Percentiles rank a stretch among this genome's conserved stretches.
phyloP scores from a whole-genome alignment of 2,113 vertebrate genomes.

The Pygoscelis adeliae region DNA sequence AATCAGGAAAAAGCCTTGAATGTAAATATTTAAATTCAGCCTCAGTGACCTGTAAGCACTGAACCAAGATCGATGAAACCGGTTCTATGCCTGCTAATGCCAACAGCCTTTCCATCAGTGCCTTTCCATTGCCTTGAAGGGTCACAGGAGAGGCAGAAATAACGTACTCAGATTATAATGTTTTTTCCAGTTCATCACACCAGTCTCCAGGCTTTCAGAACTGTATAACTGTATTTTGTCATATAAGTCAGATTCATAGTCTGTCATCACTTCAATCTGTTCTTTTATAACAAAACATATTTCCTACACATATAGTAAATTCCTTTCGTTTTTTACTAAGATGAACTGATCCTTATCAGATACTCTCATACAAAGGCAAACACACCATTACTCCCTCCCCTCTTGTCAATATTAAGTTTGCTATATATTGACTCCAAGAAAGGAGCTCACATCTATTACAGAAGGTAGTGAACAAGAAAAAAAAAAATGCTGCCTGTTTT shows the following conservation, averaged over 20 bases:
- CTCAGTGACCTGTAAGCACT: background rate
- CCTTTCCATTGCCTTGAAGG: slow-evolving; percentile 31
- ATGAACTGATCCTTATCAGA: slow-evolving; percentile 5
- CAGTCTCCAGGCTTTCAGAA: background rate
- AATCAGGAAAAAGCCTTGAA: background rate
- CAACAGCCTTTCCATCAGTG: slow-evolving; percentile 31
- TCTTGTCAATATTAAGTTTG: background rate
- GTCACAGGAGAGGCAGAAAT: slow-evolving; percentile 41
- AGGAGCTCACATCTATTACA: background rate
- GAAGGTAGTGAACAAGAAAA: background rate
- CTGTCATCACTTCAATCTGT: background rate
- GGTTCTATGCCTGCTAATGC: background rate
- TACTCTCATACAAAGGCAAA: background rate
- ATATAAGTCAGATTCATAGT: background rate
- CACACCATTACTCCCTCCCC: background rate
- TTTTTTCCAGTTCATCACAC: slow-evolving; percentile 44
- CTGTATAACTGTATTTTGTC: background rate
- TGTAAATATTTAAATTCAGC: background rate
- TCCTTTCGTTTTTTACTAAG: slow-evolving; percentile 2
- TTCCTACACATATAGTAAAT: slow-evolving; percentile 8
- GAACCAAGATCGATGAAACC: background rate
- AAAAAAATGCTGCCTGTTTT: background rate
- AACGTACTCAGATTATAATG: background rate
- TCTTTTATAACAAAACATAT: background rate
- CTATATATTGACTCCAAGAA: background rate